Evolutionary conservation across 1,140 invertebrate species (phyloP), one percentile per base, ranked within the genome.

Genomic region (Elymnias hypermnestra): DNA sequence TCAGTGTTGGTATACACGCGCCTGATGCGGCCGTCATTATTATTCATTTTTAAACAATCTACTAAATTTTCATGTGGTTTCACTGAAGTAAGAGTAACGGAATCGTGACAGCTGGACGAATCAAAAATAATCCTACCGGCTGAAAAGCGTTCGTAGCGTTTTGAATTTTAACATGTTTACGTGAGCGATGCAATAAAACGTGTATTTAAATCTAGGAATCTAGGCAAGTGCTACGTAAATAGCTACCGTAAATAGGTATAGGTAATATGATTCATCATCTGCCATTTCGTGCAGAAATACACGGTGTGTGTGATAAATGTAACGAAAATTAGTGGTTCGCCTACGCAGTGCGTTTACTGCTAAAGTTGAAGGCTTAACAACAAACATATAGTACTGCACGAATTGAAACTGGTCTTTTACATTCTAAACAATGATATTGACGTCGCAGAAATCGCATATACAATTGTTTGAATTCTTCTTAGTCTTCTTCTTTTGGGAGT

Each of bases 311-410:
- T 62, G 52, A 63, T 69, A 67, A 59, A 67, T 63, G 51, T 57
- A 59, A 61, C 60, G 61, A 63, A 73, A 64, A 67, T 72, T 59
- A 71, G 53, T 42, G 41, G 46, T 46, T 62, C 67, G 8, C 13
- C 69, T 47, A 67, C 64, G 45, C 63, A 47, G 23, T 42, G 40
- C 10, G 45, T 64, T 63, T 67, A 65, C 50, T 64, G 52, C 52
- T 48, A 22, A 63, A 47, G 49, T 68, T 51, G 57, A 69, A 67
- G 47, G 53, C 44, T 60, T 64, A 62, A 63, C 65, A 47, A 23
- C 9, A 1, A 29, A 9, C 0, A 29, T 29, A 9, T 12, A 12
- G 9, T 1, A 3, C 26, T 5, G 14, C 9, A 5, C 9, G 4
- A 12, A 29, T 6, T 21, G 19, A 21, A 21, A 21, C 28, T 6